Conservation (phyloP, 23 tunicate genomes). For the Oikopleura albicans region DNA sequence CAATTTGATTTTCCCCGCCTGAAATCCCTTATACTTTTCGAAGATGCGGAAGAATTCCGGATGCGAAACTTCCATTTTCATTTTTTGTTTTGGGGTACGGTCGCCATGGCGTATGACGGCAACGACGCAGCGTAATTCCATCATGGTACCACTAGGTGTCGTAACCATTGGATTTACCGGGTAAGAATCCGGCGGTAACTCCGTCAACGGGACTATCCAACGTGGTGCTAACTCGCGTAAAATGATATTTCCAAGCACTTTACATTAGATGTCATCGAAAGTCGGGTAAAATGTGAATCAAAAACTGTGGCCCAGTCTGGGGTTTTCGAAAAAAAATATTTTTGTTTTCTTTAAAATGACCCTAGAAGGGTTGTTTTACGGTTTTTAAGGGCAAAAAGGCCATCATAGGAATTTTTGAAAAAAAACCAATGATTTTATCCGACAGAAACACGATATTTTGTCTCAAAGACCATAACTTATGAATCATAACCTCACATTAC, state of each 20-base stretch:
- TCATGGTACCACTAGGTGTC: slow-evolving; percentile 27
- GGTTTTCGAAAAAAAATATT: too few species aligned
- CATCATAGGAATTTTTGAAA: too few species aligned
- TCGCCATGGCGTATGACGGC: slow-evolving; percentile 96
- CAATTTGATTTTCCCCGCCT: slow-evolving; percentile 59
- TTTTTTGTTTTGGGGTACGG: slow-evolving; percentile 89
- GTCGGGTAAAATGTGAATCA: slow-evolving; percentile 62
- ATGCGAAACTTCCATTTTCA: slow-evolving; percentile 97
- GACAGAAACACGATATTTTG: too few species aligned
- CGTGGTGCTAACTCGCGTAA: not conserved
- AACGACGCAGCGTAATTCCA: slow-evolving; percentile 80
- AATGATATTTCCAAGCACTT: slow-evolving; percentile 6
- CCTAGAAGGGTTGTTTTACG: too few species aligned
- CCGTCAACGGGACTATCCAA: not conserved
- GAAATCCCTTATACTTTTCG: slow-evolving; percentile 57
- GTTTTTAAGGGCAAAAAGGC: too few species aligned
- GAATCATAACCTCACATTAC: too few species aligned
- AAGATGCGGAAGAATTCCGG: slow-evolving; percentile 79
- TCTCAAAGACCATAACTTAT: too few species aligned
- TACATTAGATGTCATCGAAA: too few species aligned
- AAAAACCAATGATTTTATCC: too few species aligned
- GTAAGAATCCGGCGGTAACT: not conserved
- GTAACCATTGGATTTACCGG: not conserved
- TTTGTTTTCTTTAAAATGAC: too few species aligned
- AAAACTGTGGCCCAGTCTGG: too few species aligned